Percentiles rank a stretch among this genome's conserved stretches.
Conservation (phyloP, 2,888 invertebrate species). For the Portevinia maculata region DNA sequence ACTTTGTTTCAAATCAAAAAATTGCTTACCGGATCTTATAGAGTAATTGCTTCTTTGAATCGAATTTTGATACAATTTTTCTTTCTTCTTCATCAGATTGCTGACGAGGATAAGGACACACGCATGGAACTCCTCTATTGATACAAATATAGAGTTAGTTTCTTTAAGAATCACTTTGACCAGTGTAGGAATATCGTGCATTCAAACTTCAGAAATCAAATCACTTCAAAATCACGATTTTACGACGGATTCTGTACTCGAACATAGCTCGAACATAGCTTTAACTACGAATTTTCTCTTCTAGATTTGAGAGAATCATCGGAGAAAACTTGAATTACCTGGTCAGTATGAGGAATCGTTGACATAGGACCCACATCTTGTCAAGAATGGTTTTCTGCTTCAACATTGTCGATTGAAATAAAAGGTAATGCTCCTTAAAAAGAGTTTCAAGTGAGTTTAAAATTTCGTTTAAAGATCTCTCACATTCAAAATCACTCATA, state of each 20-base stretch:
- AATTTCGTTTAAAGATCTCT: neutral
- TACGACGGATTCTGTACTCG: too few relatives aligned
- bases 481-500: slow-evolving; percentile 3
- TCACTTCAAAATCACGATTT: too few relatives aligned
- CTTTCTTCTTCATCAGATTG: slow-evolving; percentile 18
- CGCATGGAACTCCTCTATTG: slow-evolving; percentile 44
- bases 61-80: slow-evolving; percentile 3
- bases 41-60: slow-evolving; percentile 14
- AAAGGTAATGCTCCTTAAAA: slow-evolving; percentile 24
- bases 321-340: too few relatives aligned
- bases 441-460: neutral
- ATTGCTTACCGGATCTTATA: slow-evolving; percentile 21
- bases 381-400: slow-evolving; percentile 25
- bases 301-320: too few relatives aligned
- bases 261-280: too few relatives aligned
- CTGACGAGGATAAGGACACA: slow-evolving; percentile 39
- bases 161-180: neutral
- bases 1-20: neutral
- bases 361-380: slow-evolving; percentile 30
- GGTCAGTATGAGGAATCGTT: slow-evolving; percentile 48
- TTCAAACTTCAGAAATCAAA: too few relatives aligned
- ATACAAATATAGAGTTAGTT: neutral
- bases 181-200: too few relatives aligned
- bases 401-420: neutral
- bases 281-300: neutral